phyloP scores from a whole-genome alignment of 2,888 invertebrate species.

The Kuschelorhynchus macadamiae region DNA sequence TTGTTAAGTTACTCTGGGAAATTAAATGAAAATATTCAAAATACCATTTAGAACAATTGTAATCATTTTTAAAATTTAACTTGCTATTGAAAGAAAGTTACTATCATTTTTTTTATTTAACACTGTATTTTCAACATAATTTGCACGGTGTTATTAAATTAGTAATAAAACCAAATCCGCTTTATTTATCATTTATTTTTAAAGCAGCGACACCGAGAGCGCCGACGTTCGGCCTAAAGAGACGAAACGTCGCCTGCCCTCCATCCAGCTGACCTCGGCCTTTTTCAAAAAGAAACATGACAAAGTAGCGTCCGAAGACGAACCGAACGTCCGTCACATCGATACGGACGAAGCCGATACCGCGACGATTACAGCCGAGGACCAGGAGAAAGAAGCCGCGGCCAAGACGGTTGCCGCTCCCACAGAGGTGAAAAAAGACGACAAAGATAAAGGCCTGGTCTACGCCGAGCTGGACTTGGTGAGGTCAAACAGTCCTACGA shows the following conservation, averaged over 20 bases:
- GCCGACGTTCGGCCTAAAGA: constrained; percentile 69
- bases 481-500: constrained; percentile 64
- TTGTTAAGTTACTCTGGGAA: too few species aligned
- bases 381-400: constrained; percentile 46
- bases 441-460: constrained; percentile 71
- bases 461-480: constrained; percentile 80
- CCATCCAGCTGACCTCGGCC: constrained; percentile 59
- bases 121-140: too few species aligned
- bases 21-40: too few species aligned
- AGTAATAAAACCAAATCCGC: too few species aligned
- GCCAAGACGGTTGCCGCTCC: constrained; percentile 44
- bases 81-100: too few species aligned
- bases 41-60: too few species aligned
- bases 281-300: constrained; percentile 62
- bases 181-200: constrained; percentile 58
- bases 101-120: too few species aligned
- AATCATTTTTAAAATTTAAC: too few species aligned
- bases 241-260: constrained; percentile 53
- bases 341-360: constrained; percentile 44
- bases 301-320: constrained; percentile 57
- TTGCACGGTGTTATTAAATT: too few species aligned
- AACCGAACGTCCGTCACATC: constrained; percentile 47
- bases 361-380: constrained; percentile 41
- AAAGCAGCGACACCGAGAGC: constrained; percentile 79
- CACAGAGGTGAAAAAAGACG: constrained; percentile 33